Base-by-base conservation (phyloP, 2,888 invertebrate species). In the Flexamia atlantica region DNA sequence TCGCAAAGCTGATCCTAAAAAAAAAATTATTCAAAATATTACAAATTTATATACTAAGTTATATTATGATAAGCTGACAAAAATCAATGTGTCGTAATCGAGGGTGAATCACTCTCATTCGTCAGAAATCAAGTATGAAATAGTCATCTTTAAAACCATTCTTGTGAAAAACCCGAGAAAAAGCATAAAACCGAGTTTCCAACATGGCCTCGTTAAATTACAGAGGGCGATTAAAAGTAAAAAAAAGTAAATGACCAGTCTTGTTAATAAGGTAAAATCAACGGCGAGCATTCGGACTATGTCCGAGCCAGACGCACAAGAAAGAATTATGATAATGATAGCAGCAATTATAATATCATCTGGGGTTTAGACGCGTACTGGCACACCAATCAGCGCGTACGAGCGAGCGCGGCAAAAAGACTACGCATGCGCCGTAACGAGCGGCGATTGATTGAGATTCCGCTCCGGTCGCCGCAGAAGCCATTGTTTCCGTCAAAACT, bases 401-500 rank as follows among this genome's bases (percentile, higher is more conserved):
- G 68, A 32, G 42, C 53, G 76, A 12, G 50, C 76, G 50, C 25
- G 57, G 79, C 79, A 79, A 79, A 79, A 79, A 79, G 46, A 28
- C 53, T 14, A 64, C 64, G 64, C 64, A 64, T 64, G 64, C 64
- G 64, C 28, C 2, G 23, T 14, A 23, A 30, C 30, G 30, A 64
- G 57, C 57, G 57, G 57, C 57, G 25, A 83, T 81, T 74, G 84
- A 84, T 84, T 84, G 46, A 32, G 74, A 84, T 84, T 84, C 84
- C 72, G 72, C 64, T 28, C 64, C 64, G 30, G 64, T 23, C 32
- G 72, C 40, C 28, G 81, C 80, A 40, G 81, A 53, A 36, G 53
- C 84, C 84, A 84, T 84, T 84, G 84, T 84, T 84, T 84, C 81
- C 81, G 70, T 84, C 84, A 84, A 84, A 84, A 80, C 70, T 81